Evolutionary conservation across 2,113 vertebrate species (phyloP), one percentile per base, ranked within the genome.

Genomic region (Cercocebus atys): DNA sequence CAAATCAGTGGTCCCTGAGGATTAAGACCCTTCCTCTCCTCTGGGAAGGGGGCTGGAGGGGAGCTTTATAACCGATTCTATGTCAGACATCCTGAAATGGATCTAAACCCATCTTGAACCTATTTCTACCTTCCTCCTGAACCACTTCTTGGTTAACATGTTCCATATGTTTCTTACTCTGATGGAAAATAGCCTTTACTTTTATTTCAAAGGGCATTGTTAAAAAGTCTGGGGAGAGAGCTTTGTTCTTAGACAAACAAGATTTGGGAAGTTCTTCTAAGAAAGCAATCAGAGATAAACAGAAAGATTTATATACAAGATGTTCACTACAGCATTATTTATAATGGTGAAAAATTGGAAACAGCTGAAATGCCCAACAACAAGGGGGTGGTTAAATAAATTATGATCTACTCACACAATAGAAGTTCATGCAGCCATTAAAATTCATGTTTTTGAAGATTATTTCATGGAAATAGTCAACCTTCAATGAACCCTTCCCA

Each of bases 31-130:
- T 55, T 57, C 72, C 80, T 90, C 79, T 86, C 55, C 82, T 96
- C 76, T 1, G 38, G 72, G 81, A 86, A 96, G 57, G 66, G 40
- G 80, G 64, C n/a, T 64, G 18, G 17, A 80, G 61, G 57, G 82
- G 72, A n/a, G 25, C 40, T 96, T 87, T 75, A 18, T 20, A 90
- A 66, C 75, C 12, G 59, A 81, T 55, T 76, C 47, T 22, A 47
- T 23, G 84, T 92, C 97, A 96, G 90, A 52, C 76, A 84, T 43
- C 66, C 86, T 88, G 97, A 93, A 93, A 81, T 25, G 80, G 35
- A 86, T 45, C 88, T 88, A 88, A 93, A 81, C 76, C 93, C 97
- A 98, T 98, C 98, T 98, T 98, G 98, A 97, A 98, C 80, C 76
- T 45, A 98, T 98, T 98, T 98, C 90, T 90, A 96, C 96, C 87